Conservation (phyloP, 2,888 invertebrate genomes). For the Stenotaenia linearis region DNA sequence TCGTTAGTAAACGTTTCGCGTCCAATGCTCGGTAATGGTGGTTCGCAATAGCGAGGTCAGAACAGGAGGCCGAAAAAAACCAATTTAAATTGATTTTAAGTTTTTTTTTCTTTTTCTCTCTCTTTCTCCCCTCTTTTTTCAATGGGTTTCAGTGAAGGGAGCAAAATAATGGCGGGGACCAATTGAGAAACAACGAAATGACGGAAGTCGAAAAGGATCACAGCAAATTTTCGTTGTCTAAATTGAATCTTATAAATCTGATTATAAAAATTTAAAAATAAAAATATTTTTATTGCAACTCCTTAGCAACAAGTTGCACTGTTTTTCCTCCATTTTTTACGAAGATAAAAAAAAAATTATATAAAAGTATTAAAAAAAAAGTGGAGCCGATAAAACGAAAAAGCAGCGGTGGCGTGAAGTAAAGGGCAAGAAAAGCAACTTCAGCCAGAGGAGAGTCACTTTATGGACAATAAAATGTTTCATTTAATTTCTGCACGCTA, state of each 20-base stretch:
- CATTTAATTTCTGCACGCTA: conserved; percentile 32
- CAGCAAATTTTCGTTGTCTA: neutral
- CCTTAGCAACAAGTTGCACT: neutral
- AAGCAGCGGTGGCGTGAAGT: neutral
- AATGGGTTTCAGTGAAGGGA: neutral
- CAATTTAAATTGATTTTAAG: conserved; percentile 26
- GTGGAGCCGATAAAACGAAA: neutral
- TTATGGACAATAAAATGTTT: conserved; percentile 32
- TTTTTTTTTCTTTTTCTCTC: neutral
- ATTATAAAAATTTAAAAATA: no score
- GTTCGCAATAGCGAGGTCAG: neutral
- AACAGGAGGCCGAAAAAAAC: neutral
- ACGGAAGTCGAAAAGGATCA: conserved; percentile 3
- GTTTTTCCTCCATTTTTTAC: neutral
- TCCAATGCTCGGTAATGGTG: neutral
- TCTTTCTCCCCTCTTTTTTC: neutral
- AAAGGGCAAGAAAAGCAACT: neutral
- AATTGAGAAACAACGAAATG: neutral
- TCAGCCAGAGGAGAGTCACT: neutral
- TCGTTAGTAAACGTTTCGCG: neutral
- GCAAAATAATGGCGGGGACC: neutral
- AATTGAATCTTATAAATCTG: neutral
- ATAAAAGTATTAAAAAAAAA: neutral
- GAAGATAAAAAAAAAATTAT: neutral
- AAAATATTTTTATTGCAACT: no score